Evolutionary conservation across 2,113 vertebrate genomes (phyloP).

Genomic region (Dermatemys mawii): DNA sequence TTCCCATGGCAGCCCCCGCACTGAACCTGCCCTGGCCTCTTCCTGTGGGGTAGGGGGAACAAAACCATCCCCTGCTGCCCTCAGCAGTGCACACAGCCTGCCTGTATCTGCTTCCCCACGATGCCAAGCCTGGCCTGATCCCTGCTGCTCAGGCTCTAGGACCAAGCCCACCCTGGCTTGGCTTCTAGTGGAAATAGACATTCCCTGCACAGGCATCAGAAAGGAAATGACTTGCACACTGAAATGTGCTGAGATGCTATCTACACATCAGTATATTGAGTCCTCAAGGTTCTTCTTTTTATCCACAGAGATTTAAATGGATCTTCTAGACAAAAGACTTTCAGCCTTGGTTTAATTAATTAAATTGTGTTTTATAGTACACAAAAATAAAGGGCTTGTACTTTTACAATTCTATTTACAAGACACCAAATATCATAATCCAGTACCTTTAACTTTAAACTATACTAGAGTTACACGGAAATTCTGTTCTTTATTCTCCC

Average conservation of each 20-base stretch:
- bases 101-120: neutral
- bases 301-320: neutral
- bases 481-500: neutral
- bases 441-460: neutral
- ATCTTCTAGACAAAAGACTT: neutral
- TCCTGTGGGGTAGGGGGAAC: neutral
- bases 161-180: neutral
- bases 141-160: no score
- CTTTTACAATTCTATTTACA: slow-evolving; percentile 6
- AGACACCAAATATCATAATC: neutral
- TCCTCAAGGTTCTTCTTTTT: neutral
- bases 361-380: neutral
- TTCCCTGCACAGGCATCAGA: no score
- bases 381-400: neutral
- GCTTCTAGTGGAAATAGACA: no score
- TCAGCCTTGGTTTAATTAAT: neutral
- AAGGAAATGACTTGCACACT: no score
- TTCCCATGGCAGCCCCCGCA: neutral
- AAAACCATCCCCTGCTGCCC: no score
- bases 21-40: neutral
- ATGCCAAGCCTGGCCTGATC: no score
- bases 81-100: neutral
- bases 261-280: neutral
- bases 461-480: neutral
- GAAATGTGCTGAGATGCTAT: neutral